These are phyloP conservation scores for Apotomis turbidana DNA, from an alignment of 2,888 invertebrate genomes.

Conservation along the genomic window DNA sequence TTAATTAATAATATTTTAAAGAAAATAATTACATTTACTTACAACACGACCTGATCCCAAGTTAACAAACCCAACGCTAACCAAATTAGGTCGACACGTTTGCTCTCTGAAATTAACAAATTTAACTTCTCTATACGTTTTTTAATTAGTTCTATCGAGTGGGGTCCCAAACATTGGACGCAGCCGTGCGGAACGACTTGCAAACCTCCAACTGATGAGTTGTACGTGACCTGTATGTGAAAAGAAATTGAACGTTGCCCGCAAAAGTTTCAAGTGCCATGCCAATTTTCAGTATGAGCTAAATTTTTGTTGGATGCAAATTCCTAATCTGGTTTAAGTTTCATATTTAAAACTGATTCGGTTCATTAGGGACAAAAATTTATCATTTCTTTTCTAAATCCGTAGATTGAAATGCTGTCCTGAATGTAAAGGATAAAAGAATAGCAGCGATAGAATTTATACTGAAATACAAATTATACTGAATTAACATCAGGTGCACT, in stretches of 20 bases:
- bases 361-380: neutral
- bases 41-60: no score
- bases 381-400: neutral
- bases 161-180: conserved; percentile 30
- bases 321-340: neutral
- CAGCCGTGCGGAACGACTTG: conserved; percentile 33
- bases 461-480: no score
- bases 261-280: conserved; percentile 19
- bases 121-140: conserved; percentile 28
- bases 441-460: no score
- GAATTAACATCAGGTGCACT: no score
- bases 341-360: neutral
- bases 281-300: conserved; percentile 7
- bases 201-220: conserved; percentile 39
- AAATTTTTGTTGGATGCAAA: neutral
- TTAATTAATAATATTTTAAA: no score
- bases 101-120: conserved; percentile 17
- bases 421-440: no score
- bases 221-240: conserved; percentile 33
- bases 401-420: neutral
- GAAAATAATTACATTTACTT: no score
- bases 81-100: conserved; percentile 5
- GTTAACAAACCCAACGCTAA: neutral
- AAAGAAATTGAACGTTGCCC: conserved; percentile 23
- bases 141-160: conserved; percentile 37